Conservation (phyloP, 2,113 vertebrate genomes). For the Mastomys coucha region DNA sequence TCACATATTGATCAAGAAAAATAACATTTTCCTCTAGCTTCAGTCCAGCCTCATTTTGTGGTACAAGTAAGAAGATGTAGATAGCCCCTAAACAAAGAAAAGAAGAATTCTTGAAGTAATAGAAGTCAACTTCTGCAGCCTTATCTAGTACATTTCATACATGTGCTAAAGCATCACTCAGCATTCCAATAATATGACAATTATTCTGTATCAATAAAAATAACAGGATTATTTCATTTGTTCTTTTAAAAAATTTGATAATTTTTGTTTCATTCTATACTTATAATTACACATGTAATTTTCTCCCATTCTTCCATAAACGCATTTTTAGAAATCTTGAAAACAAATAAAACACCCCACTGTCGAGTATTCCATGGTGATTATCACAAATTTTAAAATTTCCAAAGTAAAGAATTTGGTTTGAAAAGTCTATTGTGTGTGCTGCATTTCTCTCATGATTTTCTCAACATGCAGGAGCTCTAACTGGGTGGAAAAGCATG, state of each 20-base stretch:
- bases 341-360: background rate
- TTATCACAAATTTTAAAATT: constrained; percentile 64
- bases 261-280: background rate
- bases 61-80: background rate
- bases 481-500: background rate
- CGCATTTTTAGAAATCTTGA: constrained; percentile 25
- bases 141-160: background rate
- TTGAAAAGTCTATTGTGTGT: constrained; percentile 50
- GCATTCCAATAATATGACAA: background rate
- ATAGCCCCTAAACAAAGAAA: background rate
- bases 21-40: background rate
- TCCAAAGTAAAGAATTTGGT: constrained; percentile 28
- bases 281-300: background rate
- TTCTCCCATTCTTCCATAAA: background rate
- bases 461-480: background rate
- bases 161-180: too few relatives aligned
- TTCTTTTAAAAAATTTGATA: background rate
- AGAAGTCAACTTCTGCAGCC: background rate
- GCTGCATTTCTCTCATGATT: background rate
- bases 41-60: background rate
- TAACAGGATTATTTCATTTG: background rate
- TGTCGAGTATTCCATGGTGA: constrained; percentile 8
- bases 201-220: background rate
- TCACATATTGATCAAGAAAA: background rate
- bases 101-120: background rate